These are phyloP conservation scores for Picus viridis DNA, from an alignment of 2,797 vertebrate species.

Conservation along the genomic window DNA sequence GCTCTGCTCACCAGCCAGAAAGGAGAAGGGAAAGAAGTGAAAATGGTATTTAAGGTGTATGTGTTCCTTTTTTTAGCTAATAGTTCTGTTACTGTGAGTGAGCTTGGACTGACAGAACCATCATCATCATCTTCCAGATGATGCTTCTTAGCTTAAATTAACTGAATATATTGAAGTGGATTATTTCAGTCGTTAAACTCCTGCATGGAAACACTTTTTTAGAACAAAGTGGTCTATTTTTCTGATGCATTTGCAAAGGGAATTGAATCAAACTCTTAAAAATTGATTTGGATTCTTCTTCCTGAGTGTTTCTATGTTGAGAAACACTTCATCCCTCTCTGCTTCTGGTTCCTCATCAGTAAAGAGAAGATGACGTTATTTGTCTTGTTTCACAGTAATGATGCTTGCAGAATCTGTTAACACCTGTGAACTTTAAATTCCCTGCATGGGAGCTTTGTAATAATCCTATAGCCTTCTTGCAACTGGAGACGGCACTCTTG, in stretches of 20 bases:
- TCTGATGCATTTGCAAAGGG: neutral
- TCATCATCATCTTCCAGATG: neutral
- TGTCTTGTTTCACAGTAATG: neutral
- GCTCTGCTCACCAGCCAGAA: neutral
- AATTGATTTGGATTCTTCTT: neutral
- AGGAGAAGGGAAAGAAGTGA: neutral
- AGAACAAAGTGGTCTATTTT: neutral
- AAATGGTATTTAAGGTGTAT: neutral
- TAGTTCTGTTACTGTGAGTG: neutral
- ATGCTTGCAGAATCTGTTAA: neutral
- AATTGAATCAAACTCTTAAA: neutral
- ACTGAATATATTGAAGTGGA: neutral
- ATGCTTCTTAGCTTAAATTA: neutral
- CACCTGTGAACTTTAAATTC: neutral
- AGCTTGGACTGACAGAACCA: neutral
- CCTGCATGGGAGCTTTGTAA: neutral
- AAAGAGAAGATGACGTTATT: neutral
- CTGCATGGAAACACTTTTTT: neutral
- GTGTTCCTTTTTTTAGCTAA: neutral
- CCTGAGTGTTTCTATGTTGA: neutral
- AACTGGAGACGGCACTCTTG: neutral
- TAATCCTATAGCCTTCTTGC: neutral
- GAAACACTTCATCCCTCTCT: neutral
- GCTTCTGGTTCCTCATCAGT: neutral
- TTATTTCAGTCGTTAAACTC: constrained; percentile 11